Base-by-base conservation (phyloP, 1,140 invertebrate genomes). In the Eciton burchellii region DNA sequence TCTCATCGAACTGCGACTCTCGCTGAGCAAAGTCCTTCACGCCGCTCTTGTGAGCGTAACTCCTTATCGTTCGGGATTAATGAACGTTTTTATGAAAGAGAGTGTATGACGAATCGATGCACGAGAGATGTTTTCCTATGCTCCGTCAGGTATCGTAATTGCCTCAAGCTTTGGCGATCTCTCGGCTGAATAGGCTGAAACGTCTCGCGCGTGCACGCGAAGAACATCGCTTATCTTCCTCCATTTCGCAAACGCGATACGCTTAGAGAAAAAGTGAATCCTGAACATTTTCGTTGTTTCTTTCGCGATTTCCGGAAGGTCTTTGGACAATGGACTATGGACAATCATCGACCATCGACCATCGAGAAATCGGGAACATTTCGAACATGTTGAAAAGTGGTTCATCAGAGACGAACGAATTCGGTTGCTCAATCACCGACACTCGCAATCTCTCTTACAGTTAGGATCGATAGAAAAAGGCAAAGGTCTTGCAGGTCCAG, bases 391-490 rank as follows among this genome's bases (percentile, higher is more conserved):
- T n/a, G n/a, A n/a, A n/a, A 57, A 66, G 56, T 54, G 60, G 21
- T 6, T 26, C 19, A 60, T 35, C 3, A 16, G 21, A 49, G 49
- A 54, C 26, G 66, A 60, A 85, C 62, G 71, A 84, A 86, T 57
- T 57, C 49, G 74, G 73, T 84, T 72, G 65, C 49, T 47, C 54
- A 41, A 76, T 62, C 35, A 35, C 6, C 35, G 49, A 84, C 72
- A 84, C 72, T 54, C 26, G 84, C 81, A 84, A 86, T 84, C 86
- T 66, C 6, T 59, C 57, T 86, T 90, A 91, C 90, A 91, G 90
- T 92, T 91, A 91, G 84, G 89, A 88, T 90, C 90, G 88, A 70
- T 85, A 56, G 81, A 86, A 89, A 89, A 82, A 82, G 83, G 21
- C 56, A 66, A 49, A 21, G 81, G 76, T 84, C 89, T 86, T 43